Evolutionary conservation across 2,113 vertebrate species (phyloP).

Genomic region (Apodemus sylvaticus): DNA sequence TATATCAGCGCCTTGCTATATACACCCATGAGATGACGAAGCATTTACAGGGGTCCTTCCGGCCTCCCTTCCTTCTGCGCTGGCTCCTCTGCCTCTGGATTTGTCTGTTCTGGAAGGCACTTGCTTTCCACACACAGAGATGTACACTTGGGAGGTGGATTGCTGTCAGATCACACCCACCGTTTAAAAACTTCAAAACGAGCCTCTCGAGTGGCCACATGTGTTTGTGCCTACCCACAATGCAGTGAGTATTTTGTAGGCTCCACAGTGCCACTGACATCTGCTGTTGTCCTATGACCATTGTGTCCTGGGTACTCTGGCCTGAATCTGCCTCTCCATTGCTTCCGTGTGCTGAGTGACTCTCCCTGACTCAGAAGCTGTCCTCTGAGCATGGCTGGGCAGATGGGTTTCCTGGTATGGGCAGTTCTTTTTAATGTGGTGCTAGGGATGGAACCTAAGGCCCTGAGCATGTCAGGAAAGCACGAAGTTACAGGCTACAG

Average conservation of each 20-base stretch:
- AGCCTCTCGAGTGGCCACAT: background rate
- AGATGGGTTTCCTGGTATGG: background rate
- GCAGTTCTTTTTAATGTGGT: background rate
- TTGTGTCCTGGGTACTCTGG: background rate
- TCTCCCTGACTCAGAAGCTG: background rate
- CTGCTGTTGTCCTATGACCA: too few relatives aligned
- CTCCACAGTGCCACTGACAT: too few relatives aligned
- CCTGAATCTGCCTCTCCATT: background rate
- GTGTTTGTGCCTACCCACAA: too few relatives aligned
- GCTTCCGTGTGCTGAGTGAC: background rate
- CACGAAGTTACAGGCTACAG: background rate
- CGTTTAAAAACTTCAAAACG: background rate
- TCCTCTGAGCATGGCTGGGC: too few relatives aligned
- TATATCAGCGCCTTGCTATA: too few relatives aligned
- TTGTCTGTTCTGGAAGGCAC: background rate
- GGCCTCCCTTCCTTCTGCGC: background rate
- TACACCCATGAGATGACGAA: background rate
- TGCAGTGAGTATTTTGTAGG: too few relatives aligned
- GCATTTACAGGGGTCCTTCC: background rate
- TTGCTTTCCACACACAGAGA: accelerated
- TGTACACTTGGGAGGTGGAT: too few relatives aligned
- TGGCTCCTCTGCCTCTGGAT: too few relatives aligned
- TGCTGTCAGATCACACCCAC: background rate
- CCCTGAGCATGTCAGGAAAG: too few relatives aligned
- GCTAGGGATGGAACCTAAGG: background rate